A percentile compares a stretch with the other conserved stretches of the same genome.
Conservation (phyloP, 2,113 vertebrate species). For the Lynx canadensis region DNA sequence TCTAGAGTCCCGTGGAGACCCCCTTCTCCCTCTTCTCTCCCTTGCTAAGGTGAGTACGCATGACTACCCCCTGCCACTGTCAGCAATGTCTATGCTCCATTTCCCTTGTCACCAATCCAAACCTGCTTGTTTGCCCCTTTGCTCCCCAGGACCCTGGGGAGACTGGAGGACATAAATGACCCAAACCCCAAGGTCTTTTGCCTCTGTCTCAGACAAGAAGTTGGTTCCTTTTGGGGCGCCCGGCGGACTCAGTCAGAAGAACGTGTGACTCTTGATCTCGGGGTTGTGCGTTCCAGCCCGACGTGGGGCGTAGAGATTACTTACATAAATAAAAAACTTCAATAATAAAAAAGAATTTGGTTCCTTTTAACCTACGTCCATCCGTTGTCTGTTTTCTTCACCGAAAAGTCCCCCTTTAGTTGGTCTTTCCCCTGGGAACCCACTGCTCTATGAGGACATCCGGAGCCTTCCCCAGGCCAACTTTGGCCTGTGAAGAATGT, state of each 20-base stretch:
- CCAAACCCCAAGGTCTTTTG: not conserved
- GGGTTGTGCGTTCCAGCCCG: no score
- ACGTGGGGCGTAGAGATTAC: no score
- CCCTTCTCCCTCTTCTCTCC: not conserved
- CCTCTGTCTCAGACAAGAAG: not conserved
- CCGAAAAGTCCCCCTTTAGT: not conserved
- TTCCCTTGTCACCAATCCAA: not conserved
- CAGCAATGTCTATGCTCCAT: not conserved
- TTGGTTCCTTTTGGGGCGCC: not conserved
- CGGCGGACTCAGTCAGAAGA: no score
- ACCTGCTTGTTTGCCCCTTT: not conserved
- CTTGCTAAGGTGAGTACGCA: not conserved
- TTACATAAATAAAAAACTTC: no score
- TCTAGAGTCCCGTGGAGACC: no score
- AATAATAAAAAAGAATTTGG: not conserved
- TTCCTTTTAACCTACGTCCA: not conserved
- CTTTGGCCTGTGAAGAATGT: not conserved
- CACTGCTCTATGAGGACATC: not conserved
- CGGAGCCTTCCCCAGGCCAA: not conserved
- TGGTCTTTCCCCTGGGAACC: not conserved
- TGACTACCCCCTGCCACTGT: not conserved
- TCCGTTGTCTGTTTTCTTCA: not conserved
- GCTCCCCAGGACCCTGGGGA: not conserved
- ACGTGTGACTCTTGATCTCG: no score
- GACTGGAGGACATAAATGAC: not conserved